Evolutionary conservation across 23 tunicate genomes (phyloP).

Genomic region (Clavelina lepadiformis): DNA sequence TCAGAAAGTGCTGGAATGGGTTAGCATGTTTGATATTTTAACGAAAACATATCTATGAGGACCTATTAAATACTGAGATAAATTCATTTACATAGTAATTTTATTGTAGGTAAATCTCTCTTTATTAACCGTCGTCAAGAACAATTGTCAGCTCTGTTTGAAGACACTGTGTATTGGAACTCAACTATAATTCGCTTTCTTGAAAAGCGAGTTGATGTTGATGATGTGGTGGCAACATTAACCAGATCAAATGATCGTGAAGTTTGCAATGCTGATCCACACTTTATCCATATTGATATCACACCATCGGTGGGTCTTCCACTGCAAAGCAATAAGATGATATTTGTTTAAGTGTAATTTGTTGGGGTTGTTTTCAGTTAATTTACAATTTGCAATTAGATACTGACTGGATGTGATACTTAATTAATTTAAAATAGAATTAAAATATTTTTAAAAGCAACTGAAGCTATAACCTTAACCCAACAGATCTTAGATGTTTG

Average conservation of each 20-base stretch:
- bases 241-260: neutral
- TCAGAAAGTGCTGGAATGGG: conserved; percentile 27
- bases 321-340: neutral
- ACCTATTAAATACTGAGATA: too few relatives aligned
- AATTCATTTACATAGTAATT: too few relatives aligned
- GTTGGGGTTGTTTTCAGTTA: too few relatives aligned
- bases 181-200: conserved; percentile 44
- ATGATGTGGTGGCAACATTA: conserved; percentile 47
- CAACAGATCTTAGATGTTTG: too few relatives aligned
- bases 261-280: neutral
- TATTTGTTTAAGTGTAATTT: neutral
- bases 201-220: conserved; percentile 36
- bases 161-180: conserved; percentile 23
- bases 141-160: conserved; percentile 3
- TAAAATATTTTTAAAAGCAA: too few relatives aligned
- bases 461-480: too few relatives aligned
- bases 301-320: conserved; percentile 35
- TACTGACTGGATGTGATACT: too few relatives aligned
- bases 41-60: too few relatives aligned
- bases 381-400: neutral
- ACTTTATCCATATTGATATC: conserved; percentile 46
- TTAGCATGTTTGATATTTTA: neutral
- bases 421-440: too few relatives aligned
- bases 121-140: conserved; percentile 18
- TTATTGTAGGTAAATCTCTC: conserved; percentile 49